A percentile compares a stretch with the other conserved stretches of the same genome.
phyloP scores from a whole-genome alignment of 1,140 invertebrate species.

The Nautilus pompilius region DNA sequence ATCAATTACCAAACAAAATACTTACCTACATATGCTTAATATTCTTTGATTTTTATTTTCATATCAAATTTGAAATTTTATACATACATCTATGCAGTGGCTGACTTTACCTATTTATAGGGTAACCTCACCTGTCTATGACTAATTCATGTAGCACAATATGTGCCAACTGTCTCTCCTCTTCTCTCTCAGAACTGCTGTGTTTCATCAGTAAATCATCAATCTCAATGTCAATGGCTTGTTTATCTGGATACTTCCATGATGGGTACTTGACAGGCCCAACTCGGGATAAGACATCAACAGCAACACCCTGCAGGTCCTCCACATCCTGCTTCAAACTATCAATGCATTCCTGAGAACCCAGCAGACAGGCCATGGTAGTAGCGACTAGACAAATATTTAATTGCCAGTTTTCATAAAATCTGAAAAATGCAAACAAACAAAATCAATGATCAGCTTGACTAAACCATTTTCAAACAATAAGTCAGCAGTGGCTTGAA shows the following conservation, averaged over 20 bases:
- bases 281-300: slow-evolving; percentile 39
- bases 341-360: slow-evolving; percentile 45
- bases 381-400: too few relatives aligned
- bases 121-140: slow-evolving; percentile 52
- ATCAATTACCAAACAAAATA: too few relatives aligned
- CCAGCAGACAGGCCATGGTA: slow-evolving; percentile 53
- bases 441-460: too few relatives aligned
- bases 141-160: slow-evolving; percentile 53
- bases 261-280: slow-evolving; percentile 42
- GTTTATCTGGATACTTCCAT: slow-evolving; percentile 54
- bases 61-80: too few relatives aligned
- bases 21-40: too few relatives aligned
- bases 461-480: too few relatives aligned
- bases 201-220: slow-evolving; percentile 47
- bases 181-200: slow-evolving; percentile 37
- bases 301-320: slow-evolving; percentile 46
- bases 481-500: too few relatives aligned
- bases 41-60: too few relatives aligned
- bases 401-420: too few relatives aligned
- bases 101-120: too few relatives aligned
- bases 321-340: slow-evolving; percentile 46
- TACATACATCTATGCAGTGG: too few relatives aligned
- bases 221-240: slow-evolving; percentile 43
- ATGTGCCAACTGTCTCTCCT: slow-evolving; percentile 50
- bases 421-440: too few relatives aligned